A percentile compares a stretch with the other conserved stretches of the same genome.
phyloP scores from a whole-genome alignment of 1,140 invertebrate species.

The Polypedilum vanderplanki region DNA sequence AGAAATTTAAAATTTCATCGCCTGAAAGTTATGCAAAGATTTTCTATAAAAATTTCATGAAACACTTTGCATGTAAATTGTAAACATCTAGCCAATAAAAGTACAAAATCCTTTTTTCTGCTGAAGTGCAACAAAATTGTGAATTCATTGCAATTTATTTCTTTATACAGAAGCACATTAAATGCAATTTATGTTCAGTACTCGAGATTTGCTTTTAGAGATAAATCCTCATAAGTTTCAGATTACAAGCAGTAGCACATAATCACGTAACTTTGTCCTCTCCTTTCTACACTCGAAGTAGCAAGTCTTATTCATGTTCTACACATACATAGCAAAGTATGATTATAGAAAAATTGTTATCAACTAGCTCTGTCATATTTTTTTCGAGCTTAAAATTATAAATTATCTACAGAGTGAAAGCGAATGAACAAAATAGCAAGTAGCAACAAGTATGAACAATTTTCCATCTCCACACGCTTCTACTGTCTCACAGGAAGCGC shows the following conservation, averaged over 20 bases:
- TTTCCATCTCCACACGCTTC: conserved; percentile 8
- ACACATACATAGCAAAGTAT: too few relatives aligned
- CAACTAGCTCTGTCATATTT: neutral
- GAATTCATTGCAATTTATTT: neutral
- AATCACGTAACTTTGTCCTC: conserved; percentile 12
- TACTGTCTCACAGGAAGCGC: neutral
- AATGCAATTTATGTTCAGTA: conserved; percentile 1
- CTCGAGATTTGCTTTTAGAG: neutral
- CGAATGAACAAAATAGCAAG: conserved; percentile 3
- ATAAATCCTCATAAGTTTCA: conserved; percentile 14
- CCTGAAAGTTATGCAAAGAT: too few relatives aligned
- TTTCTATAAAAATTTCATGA: too few relatives aligned
- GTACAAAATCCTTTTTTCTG: too few relatives aligned
- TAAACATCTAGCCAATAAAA: too few relatives aligned
- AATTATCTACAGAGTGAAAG: neutral
- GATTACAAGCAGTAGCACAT: conserved; percentile 2
- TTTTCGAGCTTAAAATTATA: conserved; percentile 14
- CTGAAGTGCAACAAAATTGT: neutral
- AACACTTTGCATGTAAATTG: too few relatives aligned
- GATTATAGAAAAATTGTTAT: neutral
- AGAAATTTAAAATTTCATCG: too few relatives aligned
- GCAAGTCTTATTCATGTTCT: too few relatives aligned
- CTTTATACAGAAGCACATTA: neutral
- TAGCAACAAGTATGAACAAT: neutral
- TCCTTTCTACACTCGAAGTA: too few relatives aligned